Evolutionary conservation across 2,888 invertebrate genomes (phyloP), one percentile per base, ranked within the genome.

Genomic region (Pristionchus entomophagus): DNA sequence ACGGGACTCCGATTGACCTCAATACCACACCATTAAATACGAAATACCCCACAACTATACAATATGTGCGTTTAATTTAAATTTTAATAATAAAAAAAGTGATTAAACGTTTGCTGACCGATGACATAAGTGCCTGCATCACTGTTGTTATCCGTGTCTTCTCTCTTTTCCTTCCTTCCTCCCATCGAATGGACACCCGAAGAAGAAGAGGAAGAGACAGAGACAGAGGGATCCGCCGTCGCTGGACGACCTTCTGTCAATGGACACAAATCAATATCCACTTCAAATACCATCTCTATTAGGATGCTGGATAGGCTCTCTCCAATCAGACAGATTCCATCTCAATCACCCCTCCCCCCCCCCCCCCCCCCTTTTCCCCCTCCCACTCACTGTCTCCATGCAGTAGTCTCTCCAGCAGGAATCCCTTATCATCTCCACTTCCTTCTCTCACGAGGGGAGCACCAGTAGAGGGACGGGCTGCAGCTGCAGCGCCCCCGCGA

Each of bases 71-170:
- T 56, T n/a, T 56, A 8, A 56, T 14, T 69, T 4, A 26, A 22
- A 45, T 10, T 22, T 41, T 22, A 12, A 77, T 45, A 78, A 69
- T 41, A n/a, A n/a, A n/a, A n/a, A n/a, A n/a, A n/a, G 8, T 77
- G 77, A 22, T 19, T 29, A n/a, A 45, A 10, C 45, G 6, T 45
- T 10, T 45, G 19, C 84, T 41, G 0, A 85, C 85, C 85, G 32
- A 85, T 77, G 29, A 85, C 77, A 53, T 85, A 85, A 56, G 85
- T 85, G 32, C 85, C 85, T 26, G 85, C 85, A 85, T 85, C 85
- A 49, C 73, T 73, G 29, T 35, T 41, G 32, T 85, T 85, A n/a
- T 85, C 85, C n/a, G 51, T 38, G 41, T 85, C 85, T n/a, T n/a
- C n/a, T 45, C 45, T 45, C 56, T 56, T 85, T 22, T 35, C 32